These are phyloP conservation scores for Diplolepis rosae DNA, from an alignment of 2,888 invertebrate genomes.

Conservation along the genomic window DNA sequence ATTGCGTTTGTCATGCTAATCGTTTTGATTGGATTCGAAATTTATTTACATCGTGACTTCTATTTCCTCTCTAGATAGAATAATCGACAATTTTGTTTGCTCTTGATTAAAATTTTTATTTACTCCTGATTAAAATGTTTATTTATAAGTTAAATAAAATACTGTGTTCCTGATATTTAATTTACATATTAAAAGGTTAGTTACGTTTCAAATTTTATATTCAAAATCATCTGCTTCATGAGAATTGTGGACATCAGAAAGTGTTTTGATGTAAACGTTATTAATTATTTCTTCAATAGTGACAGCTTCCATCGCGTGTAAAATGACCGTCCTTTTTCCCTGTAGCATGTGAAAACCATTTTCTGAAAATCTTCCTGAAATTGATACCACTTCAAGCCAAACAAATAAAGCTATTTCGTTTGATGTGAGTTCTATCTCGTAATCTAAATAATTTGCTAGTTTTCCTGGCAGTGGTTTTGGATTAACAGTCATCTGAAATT, in stretches of 20 bases:
- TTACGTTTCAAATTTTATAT: too few species aligned
- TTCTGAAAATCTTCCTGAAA: constrained; percentile 81
- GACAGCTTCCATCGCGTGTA: constrained; percentile 53
- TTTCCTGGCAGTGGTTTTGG: constrained; percentile 47
- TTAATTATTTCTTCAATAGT: constrained; percentile 46
- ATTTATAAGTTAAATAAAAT: too few species aligned
- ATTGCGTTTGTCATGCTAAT: constrained; percentile 33
- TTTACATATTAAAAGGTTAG: too few species aligned
- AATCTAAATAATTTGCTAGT: constrained; percentile 54
- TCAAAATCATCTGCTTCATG: not conserved
- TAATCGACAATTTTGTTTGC: too few species aligned
- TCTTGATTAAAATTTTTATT: too few species aligned
- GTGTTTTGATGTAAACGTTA: constrained; percentile 55
- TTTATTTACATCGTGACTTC: constrained; percentile 62
- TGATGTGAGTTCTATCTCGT: constrained; percentile 71
- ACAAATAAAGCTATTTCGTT: constrained; percentile 80
- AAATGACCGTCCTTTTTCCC: constrained; percentile 60
- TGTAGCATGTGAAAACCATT: constrained; percentile 81
- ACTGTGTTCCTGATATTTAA: too few species aligned
- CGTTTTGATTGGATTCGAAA: constrained; percentile 58
- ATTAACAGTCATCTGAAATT: constrained; percentile 57
- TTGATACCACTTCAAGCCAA: constrained; percentile 78
- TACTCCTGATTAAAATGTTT: too few species aligned
- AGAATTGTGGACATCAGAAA: constrained; percentile 57
- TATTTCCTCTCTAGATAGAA: constrained; percentile 56